Percentiles rank a stretch among this genome's conserved stretches.
Conservation (phyloP, 1,140 invertebrate species). For the Bilobella aurantiaca region DNA sequence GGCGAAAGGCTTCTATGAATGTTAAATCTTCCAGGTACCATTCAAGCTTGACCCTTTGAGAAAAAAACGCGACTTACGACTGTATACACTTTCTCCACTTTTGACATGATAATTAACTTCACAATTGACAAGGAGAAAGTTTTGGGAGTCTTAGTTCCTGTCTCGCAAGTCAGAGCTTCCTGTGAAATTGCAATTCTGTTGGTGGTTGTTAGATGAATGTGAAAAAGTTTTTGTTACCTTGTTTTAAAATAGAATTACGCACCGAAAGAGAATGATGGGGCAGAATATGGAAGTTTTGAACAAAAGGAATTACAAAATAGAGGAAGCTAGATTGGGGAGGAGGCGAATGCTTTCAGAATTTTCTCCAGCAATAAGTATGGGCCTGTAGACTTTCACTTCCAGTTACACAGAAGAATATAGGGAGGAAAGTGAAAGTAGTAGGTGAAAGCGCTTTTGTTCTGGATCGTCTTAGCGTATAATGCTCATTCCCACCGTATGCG, state of each 20-base stretch:
- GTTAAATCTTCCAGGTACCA: too few species aligned
- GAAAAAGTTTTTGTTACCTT: neutral
- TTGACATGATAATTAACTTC: too few species aligned
- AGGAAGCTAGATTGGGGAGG: too few species aligned
- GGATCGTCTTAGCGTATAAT: neutral
- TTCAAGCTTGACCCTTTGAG: too few species aligned
- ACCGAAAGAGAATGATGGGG: neutral
- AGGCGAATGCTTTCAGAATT: too few species aligned
- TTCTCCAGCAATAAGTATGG: too few species aligned
- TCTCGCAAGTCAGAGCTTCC: too few species aligned
- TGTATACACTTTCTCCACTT: too few species aligned
- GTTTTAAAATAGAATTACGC: neutral
- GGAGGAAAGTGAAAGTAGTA: neutral
- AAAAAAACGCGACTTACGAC: too few species aligned
- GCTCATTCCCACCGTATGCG: neutral
- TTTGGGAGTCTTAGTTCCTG: too few species aligned
- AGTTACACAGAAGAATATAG: neutral
- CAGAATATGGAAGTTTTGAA: neutral
- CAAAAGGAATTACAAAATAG: neutral
- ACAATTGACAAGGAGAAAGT: too few species aligned
- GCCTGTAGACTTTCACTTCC: neutral
- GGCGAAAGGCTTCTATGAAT: too few species aligned
- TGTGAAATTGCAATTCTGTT: neutral
- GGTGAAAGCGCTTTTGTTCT: neutral
- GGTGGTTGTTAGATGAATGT: neutral